These are phyloP conservation scores for Falco columbarius DNA, from an alignment of 2,797 vertebrate genomes.

Conservation along the genomic window DNA sequence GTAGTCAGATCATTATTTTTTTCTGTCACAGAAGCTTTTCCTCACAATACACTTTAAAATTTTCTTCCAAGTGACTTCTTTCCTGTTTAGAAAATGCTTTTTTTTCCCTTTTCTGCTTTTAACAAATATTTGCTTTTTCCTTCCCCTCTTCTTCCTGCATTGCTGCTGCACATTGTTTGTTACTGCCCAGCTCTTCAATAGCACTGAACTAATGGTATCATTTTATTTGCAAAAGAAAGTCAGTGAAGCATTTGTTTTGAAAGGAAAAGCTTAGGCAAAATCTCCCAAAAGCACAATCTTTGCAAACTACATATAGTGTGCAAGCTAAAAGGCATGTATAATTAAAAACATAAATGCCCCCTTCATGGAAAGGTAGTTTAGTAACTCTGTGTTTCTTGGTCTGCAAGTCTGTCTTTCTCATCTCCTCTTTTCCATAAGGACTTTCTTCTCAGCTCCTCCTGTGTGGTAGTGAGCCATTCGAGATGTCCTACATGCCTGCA, in stretches of 20 bases:
- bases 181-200: constrained; percentile 1
- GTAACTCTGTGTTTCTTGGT: neutral
- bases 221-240: constrained; percentile 33
- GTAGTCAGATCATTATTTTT: constrained; percentile 16
- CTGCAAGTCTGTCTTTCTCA: neutral
- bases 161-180: neutral
- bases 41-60: neutral
- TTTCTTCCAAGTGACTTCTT: neutral
- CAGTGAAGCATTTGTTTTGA: constrained; percentile 21
- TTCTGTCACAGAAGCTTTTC: neutral
- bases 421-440: neutral
- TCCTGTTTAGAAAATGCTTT: neutral
- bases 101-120: neutral
- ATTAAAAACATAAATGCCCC: neutral
- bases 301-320: neutral
- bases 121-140: constrained; percentile 18
- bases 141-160: neutral
- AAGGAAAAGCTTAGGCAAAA: constrained; percentile 2
- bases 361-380: neutral
- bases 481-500: neutral
- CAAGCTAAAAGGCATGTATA: neutral
- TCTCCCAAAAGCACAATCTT: neutral
- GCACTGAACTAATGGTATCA: neutral
- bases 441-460: neutral
- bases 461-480: neutral